phyloP scores from a whole-genome alignment of 1,140 invertebrate species.

The Spodoptera frugiperda region DNA sequence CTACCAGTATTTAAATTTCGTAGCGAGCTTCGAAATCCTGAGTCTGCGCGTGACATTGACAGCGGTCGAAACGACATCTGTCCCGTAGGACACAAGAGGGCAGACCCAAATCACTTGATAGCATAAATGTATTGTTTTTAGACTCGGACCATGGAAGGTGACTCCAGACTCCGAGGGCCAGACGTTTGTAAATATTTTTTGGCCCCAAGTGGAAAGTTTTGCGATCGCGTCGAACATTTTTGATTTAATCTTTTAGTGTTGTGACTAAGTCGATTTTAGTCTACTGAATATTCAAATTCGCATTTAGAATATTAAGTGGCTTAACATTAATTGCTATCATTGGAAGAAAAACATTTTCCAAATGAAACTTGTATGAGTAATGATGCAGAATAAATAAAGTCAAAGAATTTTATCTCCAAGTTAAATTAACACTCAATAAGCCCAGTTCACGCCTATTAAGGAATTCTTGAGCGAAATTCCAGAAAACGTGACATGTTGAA shows the following conservation, averaged over 20 bases:
- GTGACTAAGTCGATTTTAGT: neutral
- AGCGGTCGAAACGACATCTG: slow-evolving; percentile 50
- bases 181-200: slow-evolving; percentile 33
- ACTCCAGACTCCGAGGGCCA: slow-evolving; percentile 24
- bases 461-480: slow-evolving; percentile 15
- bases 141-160: slow-evolving; percentile 30
- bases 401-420: neutral
- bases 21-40: slow-evolving; percentile 9
- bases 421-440: neutral
- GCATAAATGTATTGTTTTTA: slow-evolving; percentile 47
- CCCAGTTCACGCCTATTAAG: slow-evolving; percentile 7
- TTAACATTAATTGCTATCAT: neutral
- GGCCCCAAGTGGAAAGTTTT: slow-evolving; percentile 21
- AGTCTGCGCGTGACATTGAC: slow-evolving; percentile 51
- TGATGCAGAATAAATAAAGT: neutral
- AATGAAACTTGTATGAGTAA: neutral
- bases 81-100: slow-evolving; percentile 40
- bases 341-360: neutral
- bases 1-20: slow-evolving; percentile 31
- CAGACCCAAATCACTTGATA: slow-evolving; percentile 46
- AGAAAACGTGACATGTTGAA: slow-evolving; percentile 24
- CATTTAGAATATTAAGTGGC: neutral
- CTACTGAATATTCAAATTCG: too few relatives aligned
- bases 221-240: slow-evolving; percentile 8
- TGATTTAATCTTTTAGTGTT: slow-evolving; percentile 4